Evolutionary conservation across 2,888 invertebrate genomes (phyloP), one percentile per base, ranked within the genome.

Genomic region (Elmis aenea): DNA sequence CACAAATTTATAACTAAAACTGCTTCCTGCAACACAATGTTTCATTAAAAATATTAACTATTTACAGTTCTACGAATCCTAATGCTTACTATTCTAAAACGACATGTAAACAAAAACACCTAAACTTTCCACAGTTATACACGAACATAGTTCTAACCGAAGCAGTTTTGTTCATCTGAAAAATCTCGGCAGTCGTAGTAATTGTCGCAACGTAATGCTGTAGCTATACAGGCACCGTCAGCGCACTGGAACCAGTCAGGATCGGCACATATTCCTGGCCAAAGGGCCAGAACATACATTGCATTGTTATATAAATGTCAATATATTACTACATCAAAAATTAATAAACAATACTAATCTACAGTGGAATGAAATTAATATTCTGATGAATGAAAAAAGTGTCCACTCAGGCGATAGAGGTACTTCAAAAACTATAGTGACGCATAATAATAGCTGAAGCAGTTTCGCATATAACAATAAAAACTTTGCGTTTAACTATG

Each of bases 121-220:
- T 30, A 42, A 42, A 43, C 35, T 55, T 50, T 57, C 59, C 53
- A 45, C 35, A 45, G 30, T 41, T 29, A 39, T 31, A 42, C 38
- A 43, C 36, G 39, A 39, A 45, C 32, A 43, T 38, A 44, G 33
- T 48, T 70, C 74, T 73, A 74, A 75, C 72, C 73, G 73, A 50
- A 76, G 77, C 89, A 90, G 74, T 85, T 85, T 71, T 87, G 85
- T 73, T 90, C 89, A 68, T 90, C 89, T 62, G 87, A 86, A 79
- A 86, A 87, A 76, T 89, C 88, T 71, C 77, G 76, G 76, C 89
- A 89, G 76, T 89, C 88, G 79, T 87, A 87, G 74, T 79, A 79
- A 75, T 86, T 85, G 79, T 92, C 89, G 74, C 92, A 91, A 66
- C 83, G 82, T 60, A 82, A 79, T 51, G 75, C 70, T 66, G 76